Conservation (phyloP, 1,140 invertebrate species). For the Anoplophora glabripennis region DNA sequence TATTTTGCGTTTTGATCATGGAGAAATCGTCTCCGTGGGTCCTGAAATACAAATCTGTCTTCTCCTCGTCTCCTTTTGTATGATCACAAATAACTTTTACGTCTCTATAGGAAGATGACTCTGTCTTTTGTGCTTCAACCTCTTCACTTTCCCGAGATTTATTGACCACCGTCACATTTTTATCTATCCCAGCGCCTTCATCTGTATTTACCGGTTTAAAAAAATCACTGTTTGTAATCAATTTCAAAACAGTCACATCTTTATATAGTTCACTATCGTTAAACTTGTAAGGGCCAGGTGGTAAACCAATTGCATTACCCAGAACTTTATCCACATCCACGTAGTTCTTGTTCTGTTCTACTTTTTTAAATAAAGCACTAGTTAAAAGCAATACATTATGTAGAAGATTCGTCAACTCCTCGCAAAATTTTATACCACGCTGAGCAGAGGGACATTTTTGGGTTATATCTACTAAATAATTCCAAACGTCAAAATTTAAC, state of each 20-base stretch:
- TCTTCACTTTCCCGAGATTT: neutral
- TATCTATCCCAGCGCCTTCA: neutral
- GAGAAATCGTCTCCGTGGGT: no score
- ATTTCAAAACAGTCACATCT: conserved; percentile 36
- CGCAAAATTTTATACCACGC: conserved; percentile 41
- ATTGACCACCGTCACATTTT: neutral
- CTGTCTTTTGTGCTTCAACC: conserved; percentile 2
- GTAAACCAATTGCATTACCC: conserved; percentile 35
- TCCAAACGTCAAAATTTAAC: conserved; percentile 41
- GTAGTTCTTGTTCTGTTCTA: conserved; percentile 28
- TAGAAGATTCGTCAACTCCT: conserved; percentile 41
- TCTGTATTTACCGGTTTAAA: conserved; percentile 24
- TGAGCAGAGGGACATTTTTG: conserved; percentile 35
- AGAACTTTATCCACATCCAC: conserved; percentile 36
- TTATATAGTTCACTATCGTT: conserved; percentile 43
- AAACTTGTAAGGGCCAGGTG: conserved; percentile 40
- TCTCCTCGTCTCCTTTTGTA: no score
- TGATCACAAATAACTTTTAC: neutral
- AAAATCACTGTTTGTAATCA: conserved; percentile 34
- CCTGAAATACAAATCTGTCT: no score
- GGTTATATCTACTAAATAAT: conserved; percentile 40
- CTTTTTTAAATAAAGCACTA: conserved; percentile 40
- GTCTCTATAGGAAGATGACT: neutral
- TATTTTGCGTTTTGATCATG: no score
- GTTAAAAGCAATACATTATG: conserved; percentile 37